Conservation (phyloP, 2,113 vertebrate genomes). For the Anarrhichthys ocellatus region DNA sequence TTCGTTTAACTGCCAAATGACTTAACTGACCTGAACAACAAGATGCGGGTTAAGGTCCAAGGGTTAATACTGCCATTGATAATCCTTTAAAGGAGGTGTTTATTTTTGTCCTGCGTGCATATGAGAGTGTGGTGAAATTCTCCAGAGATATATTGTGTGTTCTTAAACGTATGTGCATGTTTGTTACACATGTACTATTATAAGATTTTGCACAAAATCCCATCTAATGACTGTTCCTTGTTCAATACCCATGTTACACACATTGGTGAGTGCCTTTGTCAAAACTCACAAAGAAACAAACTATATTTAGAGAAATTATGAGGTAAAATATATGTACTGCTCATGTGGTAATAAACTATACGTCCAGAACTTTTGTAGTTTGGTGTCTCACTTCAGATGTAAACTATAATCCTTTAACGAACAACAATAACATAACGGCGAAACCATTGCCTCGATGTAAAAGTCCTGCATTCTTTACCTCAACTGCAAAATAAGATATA, state of each 20-base stretch:
- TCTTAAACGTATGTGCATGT: constrained; percentile 60
- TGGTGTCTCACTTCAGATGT: constrained; percentile 23
- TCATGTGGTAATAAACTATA: constrained; percentile 70
- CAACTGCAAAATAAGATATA: not conserved
- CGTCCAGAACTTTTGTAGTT: constrained; percentile 17
- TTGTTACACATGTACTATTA: constrained; percentile 60
- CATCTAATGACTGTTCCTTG: constrained; percentile 64
- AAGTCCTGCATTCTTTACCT: not conserved
- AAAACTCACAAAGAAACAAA: constrained; percentile 56
- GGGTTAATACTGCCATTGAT: constrained; percentile 55
- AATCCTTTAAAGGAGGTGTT: constrained; percentile 49
- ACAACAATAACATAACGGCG: not conserved
- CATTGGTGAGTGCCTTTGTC: constrained; percentile 78
- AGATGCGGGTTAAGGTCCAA: constrained; percentile 24
- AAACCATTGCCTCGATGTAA: not conserved
- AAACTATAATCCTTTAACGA: not conserved
- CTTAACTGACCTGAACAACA: constrained; percentile 41
- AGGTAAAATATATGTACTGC: constrained; percentile 51
- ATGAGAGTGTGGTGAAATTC: constrained; percentile 38
- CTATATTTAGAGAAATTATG: constrained; percentile 57
- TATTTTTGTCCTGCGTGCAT: constrained; percentile 50
- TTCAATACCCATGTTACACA: constrained; percentile 61
- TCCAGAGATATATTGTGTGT: constrained; percentile 53
- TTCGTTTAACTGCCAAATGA: constrained; percentile 66
- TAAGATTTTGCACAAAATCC: constrained; percentile 69